Evolutionary conservation across 2,113 vertebrate genomes (phyloP).

Genomic region (Epinephelus moara): DNA sequence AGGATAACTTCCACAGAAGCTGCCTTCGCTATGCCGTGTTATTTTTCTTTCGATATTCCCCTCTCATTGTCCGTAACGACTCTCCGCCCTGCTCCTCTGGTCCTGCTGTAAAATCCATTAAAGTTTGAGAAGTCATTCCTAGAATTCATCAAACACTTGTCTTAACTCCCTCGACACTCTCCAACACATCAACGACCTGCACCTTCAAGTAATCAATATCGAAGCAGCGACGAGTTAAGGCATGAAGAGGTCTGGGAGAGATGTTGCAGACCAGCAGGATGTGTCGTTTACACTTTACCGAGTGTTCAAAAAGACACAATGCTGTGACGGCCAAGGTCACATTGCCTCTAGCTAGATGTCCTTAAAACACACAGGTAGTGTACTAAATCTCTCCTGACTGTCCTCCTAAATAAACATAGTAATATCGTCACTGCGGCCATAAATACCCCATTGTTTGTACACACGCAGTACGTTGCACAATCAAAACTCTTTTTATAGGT

Average conservation of each 20-base stretch:
- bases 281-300: constrained; percentile 34
- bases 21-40: neutral
- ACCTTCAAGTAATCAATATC: constrained; percentile 39
- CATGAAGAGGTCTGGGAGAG: constrained; percentile 40
- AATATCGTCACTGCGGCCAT: neutral
- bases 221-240: constrained; percentile 20
- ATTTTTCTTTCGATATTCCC: constrained; percentile 2
- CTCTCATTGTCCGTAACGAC: neutral
- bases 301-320: constrained; percentile 31
- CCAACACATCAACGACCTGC: constrained; percentile 24
- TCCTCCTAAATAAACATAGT: neutral
- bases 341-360: neutral
- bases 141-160: constrained; percentile 13
- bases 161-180: constrained; percentile 35
- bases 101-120: neutral
- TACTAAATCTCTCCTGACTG: neutral
- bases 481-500: neutral
- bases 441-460: neutral
- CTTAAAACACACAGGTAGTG: constrained; percentile 6
- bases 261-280: constrained; percentile 29
- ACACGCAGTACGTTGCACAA: neutral
- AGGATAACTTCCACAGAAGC: neutral
- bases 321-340: constrained; percentile 30
- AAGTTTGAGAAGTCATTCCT: constrained; percentile 9
- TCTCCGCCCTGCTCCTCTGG: neutral